Conservation (phyloP, 2,888 invertebrate genomes). For the Campoletis raptor region DNA sequence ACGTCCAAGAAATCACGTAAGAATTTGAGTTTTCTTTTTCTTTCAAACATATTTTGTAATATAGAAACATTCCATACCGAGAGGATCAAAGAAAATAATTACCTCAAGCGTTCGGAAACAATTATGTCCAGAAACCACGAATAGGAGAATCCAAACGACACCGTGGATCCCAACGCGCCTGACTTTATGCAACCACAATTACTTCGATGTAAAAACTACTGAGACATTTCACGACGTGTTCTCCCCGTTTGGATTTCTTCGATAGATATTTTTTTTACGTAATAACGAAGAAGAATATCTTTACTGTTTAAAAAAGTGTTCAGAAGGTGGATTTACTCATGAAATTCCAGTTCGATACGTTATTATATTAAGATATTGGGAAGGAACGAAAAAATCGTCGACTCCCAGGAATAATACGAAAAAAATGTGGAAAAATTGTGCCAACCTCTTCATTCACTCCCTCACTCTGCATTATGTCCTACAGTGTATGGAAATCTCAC, state of each 20-base stretch:
- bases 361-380: not conserved
- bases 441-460: constrained; percentile 28
- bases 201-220: not conserved
- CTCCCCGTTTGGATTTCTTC: not conserved
- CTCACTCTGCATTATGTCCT: constrained; percentile 17
- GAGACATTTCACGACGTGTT: not conserved
- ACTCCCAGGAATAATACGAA: not conserved
- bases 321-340: not conserved
- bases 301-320: not conserved
- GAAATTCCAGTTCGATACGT: not conserved
- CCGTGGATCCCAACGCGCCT: constrained; percentile 35
- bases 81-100: not conserved
- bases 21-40: not conserved
- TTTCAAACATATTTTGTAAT: not conserved
- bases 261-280: not conserved
- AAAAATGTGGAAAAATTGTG: constrained; percentile 38
- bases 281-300: not conserved
- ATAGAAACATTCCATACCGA: not conserved
- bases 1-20: not conserved
- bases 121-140: not conserved
- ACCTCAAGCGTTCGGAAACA: not conserved
- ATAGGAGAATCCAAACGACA: not conserved
- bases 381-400: not conserved
- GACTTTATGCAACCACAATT: constrained; percentile 46
- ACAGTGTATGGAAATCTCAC: constrained; percentile 51